These are phyloP conservation scores for Laupala kohalensis DNA, from an alignment of 1,140 invertebrate species.

Conservation along the genomic window DNA sequence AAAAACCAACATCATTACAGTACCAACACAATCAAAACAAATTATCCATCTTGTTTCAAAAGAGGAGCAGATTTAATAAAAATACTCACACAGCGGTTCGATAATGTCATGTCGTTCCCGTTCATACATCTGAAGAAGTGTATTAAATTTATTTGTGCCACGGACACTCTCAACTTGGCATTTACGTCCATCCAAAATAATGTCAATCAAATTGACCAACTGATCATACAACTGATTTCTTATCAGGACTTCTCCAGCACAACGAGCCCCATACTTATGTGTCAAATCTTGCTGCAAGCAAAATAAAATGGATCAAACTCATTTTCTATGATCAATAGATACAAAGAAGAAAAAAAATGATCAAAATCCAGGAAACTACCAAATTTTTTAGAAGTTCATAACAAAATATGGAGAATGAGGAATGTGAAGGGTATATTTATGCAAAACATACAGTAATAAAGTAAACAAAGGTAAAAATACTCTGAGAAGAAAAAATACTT, in stretches of 20 bases:
- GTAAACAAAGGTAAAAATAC: no score
- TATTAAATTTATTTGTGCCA: constrained; percentile 38
- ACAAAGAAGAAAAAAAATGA: no score
- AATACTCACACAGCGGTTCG: constrained; percentile 36
- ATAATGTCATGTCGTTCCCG: constrained; percentile 48
- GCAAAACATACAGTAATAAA: no score
- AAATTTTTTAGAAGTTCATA: no score
- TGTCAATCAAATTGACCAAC: constrained; percentile 55
- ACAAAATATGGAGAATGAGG: no score
- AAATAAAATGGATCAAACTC: constrained; percentile 12
- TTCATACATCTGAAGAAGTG: constrained; percentile 50
- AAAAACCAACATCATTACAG: neutral
- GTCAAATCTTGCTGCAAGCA: constrained; percentile 35
- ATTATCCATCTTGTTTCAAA: neutral
- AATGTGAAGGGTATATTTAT: no score
- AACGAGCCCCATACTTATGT: constrained; percentile 39
- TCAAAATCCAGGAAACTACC: no score
- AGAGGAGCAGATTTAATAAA: neutral
- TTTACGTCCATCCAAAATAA: constrained; percentile 60
- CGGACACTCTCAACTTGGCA: constrained; percentile 55
- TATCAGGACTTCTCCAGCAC: constrained; percentile 33
- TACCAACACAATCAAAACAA: neutral
- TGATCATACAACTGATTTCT: constrained; percentile 51
- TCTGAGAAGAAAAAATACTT: no score
- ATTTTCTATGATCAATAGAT: no score